phyloP scores from a whole-genome alignment of 2,888 invertebrate genomes.

The Plemyria rubiginata region DNA sequence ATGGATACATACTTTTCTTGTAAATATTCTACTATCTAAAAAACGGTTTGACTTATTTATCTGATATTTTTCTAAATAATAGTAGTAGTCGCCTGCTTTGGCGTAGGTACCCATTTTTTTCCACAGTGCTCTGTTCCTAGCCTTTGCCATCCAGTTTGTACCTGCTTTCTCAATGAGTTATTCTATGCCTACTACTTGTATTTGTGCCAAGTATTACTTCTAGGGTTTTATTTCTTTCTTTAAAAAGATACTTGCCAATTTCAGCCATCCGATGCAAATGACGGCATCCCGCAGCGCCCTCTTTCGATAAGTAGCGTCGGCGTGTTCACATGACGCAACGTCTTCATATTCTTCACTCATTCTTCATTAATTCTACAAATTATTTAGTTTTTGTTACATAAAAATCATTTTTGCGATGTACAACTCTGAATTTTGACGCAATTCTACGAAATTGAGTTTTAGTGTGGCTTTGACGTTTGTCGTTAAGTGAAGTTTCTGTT shows the following conservation, averaged over 20 bases:
- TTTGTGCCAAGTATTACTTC: no score
- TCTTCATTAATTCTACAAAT: conserved; percentile 7
- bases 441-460: not conserved
- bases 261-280: conserved; percentile 63
- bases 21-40: no score
- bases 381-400: conserved; percentile 4
- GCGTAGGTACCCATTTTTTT: no score
- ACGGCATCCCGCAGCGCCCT: conserved; percentile 55
- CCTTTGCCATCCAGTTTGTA: no score
- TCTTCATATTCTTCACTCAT: conserved; percentile 45
- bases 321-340: conserved; percentile 40
- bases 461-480: not conserved
- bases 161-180: no score
- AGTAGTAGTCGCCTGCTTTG: no score
- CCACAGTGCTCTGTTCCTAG: no score
- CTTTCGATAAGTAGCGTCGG: conserved; percentile 45
- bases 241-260: conserved; percentile 64
- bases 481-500: not conserved
- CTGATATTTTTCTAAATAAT: no score
- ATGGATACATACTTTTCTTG: no score
- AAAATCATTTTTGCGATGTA: conserved; percentile 4
- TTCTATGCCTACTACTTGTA: no score
- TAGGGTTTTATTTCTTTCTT: no score
- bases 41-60: no score
- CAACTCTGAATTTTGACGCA: conserved; percentile 18